phyloP scores from a whole-genome alignment of 1,140 invertebrate genomes.

The Saccostrea echinata region DNA sequence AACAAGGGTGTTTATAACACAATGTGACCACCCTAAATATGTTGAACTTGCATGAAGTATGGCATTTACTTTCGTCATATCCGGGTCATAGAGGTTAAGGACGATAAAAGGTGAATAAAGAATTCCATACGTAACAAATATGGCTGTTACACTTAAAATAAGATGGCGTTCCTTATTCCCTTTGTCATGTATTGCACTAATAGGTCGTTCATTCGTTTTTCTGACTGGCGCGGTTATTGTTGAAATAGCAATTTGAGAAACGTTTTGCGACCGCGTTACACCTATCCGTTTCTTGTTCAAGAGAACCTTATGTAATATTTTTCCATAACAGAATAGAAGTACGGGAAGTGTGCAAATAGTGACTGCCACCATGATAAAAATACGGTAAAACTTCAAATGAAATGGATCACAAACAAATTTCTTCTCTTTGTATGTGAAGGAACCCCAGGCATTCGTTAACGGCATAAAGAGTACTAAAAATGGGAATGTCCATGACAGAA shows the following conservation, averaged over 20 bases:
- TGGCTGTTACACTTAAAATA: neutral
- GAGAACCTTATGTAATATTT: constrained; percentile 3
- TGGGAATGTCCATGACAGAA: constrained; percentile 10
- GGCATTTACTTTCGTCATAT: constrained; percentile 18
- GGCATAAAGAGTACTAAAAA: constrained; percentile 4
- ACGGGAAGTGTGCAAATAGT: constrained; percentile 15
- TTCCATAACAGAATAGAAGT: constrained; percentile 2
- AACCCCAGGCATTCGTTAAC: neutral
- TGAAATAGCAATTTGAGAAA: neutral
- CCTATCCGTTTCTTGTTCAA: neutral
- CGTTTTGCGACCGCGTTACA: neutral
- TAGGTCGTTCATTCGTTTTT: neutral
- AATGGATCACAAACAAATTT: constrained; percentile 36
- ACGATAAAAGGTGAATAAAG: neutral
- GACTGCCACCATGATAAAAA: neutral
- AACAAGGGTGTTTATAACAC: constrained; percentile 21
- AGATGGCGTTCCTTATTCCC: neutral
- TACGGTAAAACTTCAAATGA: constrained; percentile 10
- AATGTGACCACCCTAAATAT: constrained; percentile 32
- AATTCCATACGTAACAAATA: neutral
- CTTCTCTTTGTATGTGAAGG: constrained; percentile 8
- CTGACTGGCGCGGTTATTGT: neutral
- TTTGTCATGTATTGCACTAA: neutral
- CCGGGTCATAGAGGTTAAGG: constrained; percentile 23
- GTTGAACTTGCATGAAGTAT: neutral